Base-by-base conservation (phyloP, 2,888 invertebrate genomes). In the Anthrax anthrax region DNA sequence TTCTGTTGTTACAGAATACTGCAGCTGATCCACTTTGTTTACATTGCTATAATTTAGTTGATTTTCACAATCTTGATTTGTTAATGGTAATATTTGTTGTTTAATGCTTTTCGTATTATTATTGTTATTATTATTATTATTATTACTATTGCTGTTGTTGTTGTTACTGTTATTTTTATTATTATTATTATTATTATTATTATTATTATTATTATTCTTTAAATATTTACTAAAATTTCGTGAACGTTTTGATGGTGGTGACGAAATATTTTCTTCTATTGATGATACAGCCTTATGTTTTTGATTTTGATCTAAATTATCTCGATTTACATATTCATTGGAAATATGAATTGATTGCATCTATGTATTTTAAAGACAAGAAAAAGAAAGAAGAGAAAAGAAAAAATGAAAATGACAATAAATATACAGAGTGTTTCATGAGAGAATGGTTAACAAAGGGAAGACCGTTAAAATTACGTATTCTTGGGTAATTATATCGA, bases 231-330 rank as follows among this genome's bases (percentile, higher is more conserved):
- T 48, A 39, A 43, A 43, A 37, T 44, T 46, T 48, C 54, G 54
- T n/a, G 55, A 54, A 37, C 54, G 54, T 52, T 55, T 56, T 42
- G 51, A 47, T 48, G 56, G 56, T 44, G 55, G 55, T 43, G 55
- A 54, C 27, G 52, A 46, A 39, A 47, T 46, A 42, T 48, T 50
- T 18, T 56, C 55, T 29, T 55, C 55, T n/a, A 42, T 34, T 32
- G 12, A 17, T 38, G 37, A 39, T 36, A 34, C 38, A 34, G 44
- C 40, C 18, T 51, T 42, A 43, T 51, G 18, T 17, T 39, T 32
- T 19, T 56, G 55, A 65, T 65, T 55, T 65, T 66, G 56, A 19
- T 34, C 12, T 45, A 40, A 44, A 42, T 17, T 36, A 14, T 47
- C 39, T 23, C 18, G n/a, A 40, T 46, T 43, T 47, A 47, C 36